Evolutionary conservation across 1,140 invertebrate genomes (phyloP), one percentile per base, ranked within the genome.

Genomic region (Temnothorax longispinosus): DNA sequence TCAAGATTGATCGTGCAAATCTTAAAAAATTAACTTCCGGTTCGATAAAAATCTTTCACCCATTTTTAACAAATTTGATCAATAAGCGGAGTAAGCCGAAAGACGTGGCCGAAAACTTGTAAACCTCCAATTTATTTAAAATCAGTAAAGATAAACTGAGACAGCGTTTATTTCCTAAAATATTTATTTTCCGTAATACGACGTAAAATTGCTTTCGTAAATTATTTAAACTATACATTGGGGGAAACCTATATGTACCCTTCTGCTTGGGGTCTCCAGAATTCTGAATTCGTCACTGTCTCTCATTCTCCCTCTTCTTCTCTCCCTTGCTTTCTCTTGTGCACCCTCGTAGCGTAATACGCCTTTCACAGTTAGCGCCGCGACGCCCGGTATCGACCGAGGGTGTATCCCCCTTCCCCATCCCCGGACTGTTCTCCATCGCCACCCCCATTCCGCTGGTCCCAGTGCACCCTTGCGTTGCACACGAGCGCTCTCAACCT

Each of bases 301-400:
- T 62, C 41, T 62, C 75, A 47, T 50, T 67, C 60, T 44, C n/a
- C 56, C 13, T 67, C 67, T 84, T 85, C 71, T 54, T 82, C 18
- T 67, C 74, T 54, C 77, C 86, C 76, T 54, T 47, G 52, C 54
- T 81, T 60, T 74, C 35, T 85, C 78, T 67, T 64, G 18, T 50
- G 27, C 69, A 52, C 67, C 32, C 86, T 64, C 67, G 65, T 64
- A 60, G 91, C 89, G 89, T 92, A 88, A 87, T 89, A 90, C 88
- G 91, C 87, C 92, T 91, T 90, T 93, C 89, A 85, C 87, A 87
- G 88, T 89, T 85, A 87, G 89, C 92, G 89, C 90, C 92, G 89
- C 92, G 92, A 92, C 92, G 91, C 91, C 27, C 64, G 75, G 87
- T 93, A 93, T 93, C 92, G 92, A 93, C 92, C 92, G 92, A 90